Percentiles rank a stretch among this genome's conserved stretches.
Evolutionary conservation across 2,797 vertebrate species (phyloP).

Genomic region (Stomatorhinus walkeri): DNA sequence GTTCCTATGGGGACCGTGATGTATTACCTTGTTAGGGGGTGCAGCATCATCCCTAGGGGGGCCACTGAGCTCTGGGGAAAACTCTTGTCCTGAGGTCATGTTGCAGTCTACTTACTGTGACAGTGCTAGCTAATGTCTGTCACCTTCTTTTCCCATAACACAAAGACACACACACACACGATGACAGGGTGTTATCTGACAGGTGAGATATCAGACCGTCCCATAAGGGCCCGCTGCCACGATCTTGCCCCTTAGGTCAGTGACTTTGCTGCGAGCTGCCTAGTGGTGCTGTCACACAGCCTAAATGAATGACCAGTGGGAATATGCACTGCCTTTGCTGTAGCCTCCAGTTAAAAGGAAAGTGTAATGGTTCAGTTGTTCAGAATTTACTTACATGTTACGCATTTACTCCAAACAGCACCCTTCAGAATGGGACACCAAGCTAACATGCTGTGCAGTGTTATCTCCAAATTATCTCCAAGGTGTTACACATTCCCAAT

Average conservation of each 20-base stretch:
- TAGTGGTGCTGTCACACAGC: not conserved
- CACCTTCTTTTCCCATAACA: not conserved
- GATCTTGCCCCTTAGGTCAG: not conserved
- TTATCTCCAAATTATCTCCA: not conserved
- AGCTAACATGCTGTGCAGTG: not conserved
- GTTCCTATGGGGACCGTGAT: not conserved
- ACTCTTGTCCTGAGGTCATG: not conserved
- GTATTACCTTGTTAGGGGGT: not conserved
- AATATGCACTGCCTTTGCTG: not conserved
- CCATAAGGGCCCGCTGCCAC: not conserved
- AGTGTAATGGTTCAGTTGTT: not conserved
- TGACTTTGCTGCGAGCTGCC: not conserved
- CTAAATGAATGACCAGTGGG: not conserved
- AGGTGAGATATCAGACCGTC: not conserved
- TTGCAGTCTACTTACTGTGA: not conserved
- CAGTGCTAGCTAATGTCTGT: not conserved
- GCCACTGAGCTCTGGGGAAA: not conserved
- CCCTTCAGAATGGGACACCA: not conserved
- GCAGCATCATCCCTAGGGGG: not conserved
- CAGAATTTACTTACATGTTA: not conserved
- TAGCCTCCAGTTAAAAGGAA: not conserved
- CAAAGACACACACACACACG: not conserved
- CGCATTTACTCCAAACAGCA: not conserved
- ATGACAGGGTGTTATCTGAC: not conserved
- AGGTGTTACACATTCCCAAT: not conserved